Conservation (phyloP, 2,888 invertebrate genomes). For the Lydus trimaculatus region DNA sequence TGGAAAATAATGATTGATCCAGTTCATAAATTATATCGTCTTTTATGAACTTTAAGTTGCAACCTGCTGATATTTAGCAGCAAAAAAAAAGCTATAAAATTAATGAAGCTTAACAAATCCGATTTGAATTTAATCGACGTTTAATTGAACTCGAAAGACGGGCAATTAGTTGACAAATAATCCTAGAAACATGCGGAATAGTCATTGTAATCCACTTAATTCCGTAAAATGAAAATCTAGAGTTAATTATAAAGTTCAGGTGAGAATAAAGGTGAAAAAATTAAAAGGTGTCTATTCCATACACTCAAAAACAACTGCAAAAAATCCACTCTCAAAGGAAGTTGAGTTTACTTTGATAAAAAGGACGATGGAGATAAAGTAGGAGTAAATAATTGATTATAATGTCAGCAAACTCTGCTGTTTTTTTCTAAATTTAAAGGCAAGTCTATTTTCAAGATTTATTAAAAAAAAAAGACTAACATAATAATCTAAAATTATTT, state of each 20-base stretch:
- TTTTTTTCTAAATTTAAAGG: not conserved
- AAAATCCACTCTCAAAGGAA: no score
- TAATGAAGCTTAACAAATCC: not conserved
- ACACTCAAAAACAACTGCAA: no score
- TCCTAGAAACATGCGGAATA: no score
- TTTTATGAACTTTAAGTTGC: not conserved
- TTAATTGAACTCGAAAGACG: not conserved
- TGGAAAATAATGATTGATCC: conserved; percentile 21
- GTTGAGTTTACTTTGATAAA: no score
- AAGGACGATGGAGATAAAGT: conserved; percentile 10
- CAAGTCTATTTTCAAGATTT: not conserved
- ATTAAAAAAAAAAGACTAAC: not conserved
- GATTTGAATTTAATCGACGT: not conserved
- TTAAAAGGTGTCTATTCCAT: no score
- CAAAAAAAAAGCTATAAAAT: not conserved
- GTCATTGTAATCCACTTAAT: no score
- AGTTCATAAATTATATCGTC: not conserved
- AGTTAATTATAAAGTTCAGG: no score
- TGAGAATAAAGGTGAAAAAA: no score
- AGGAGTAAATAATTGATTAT: conserved; percentile 20
- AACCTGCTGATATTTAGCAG: not conserved
- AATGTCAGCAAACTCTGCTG: conserved; percentile 19
- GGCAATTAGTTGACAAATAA: not conserved
- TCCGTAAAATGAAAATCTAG: no score
- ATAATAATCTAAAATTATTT: conserved; percentile 37